These are phyloP conservation scores for Phenganax marumi DNA, from an alignment of 92 coral and sea anemone genomes.

Conservation along the genomic window DNA sequence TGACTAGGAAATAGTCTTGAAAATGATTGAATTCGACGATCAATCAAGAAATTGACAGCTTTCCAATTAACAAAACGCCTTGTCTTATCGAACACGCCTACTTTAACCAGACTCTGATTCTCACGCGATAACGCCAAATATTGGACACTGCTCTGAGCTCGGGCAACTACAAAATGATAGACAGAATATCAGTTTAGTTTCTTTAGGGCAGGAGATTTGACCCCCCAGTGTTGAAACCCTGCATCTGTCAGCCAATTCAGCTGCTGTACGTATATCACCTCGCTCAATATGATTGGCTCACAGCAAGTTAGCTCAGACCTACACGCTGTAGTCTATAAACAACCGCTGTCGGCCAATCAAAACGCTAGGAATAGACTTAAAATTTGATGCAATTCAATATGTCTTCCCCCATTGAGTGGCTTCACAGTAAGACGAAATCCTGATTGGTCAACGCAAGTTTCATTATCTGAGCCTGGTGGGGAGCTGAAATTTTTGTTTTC, in stretches of 20 bases:
- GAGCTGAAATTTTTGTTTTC: conserved; percentile 40
- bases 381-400: conserved; percentile 39
- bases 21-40: conserved; percentile 95
- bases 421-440: neutral
- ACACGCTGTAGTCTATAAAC: conserved; percentile 38
- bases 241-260: conserved; percentile 39
- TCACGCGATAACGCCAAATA: conserved; percentile 10
- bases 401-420: neutral
- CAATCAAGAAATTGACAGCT: conserved; percentile 98
- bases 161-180: conserved; percentile 40
- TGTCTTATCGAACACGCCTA: conserved; percentile 42
- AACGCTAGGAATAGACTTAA: conserved; percentile 19
- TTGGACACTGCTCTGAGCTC: conserved; percentile 20
- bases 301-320: conserved; percentile 25
- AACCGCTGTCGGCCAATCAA: conserved; percentile 26
- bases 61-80: conserved; percentile 48
- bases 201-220: conserved; percentile 36
- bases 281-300: conserved; percentile 37
- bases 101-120: conserved; percentile 8
- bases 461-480: conserved; percentile 35
- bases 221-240: conserved; percentile 45
- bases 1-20: conserved; percentile 49
- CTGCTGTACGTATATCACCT: conserved; percentile 26
- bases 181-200: conserved; percentile 38
- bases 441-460: conserved; percentile 19